Evolutionary conservation across 2,888 invertebrate species (phyloP).

Genomic region (Epirrhoe alternata): DNA sequence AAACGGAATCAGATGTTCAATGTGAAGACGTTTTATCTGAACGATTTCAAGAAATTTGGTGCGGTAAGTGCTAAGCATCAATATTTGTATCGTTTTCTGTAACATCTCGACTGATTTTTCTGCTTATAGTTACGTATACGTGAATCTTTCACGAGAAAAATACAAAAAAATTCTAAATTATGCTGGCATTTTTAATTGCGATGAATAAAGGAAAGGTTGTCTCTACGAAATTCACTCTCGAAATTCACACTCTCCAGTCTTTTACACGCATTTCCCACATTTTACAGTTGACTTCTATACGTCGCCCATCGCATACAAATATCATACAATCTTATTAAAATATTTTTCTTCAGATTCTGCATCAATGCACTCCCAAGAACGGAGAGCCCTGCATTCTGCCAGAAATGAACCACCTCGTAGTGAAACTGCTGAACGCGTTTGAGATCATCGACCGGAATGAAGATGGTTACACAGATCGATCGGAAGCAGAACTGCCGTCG

Average conservation of each 20-base stretch:
- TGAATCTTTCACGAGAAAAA: too few species aligned
- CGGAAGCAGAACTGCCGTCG: constrained; percentile 79
- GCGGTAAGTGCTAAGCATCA: constrained; percentile 68
- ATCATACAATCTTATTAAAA: not conserved
- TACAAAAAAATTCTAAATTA: too few species aligned
- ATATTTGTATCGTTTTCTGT: not conserved
- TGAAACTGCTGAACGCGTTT: constrained; percentile 87
- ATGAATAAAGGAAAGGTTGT: too few species aligned
- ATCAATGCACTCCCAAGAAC: constrained; percentile 63
- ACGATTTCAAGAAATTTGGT: constrained; percentile 78
- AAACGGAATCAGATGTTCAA: constrained; percentile 77
- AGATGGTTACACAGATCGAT: constrained; percentile 57
- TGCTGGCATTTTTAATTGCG: too few species aligned
- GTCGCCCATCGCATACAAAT: too few species aligned
- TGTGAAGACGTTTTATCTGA: constrained; percentile 87
- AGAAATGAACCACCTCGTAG: constrained; percentile 86
- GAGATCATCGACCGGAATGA: constrained; percentile 86
- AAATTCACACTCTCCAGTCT: too few species aligned
- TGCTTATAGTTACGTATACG: too few species aligned
- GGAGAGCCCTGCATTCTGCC: constrained; percentile 84
- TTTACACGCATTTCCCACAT: too few species aligned
- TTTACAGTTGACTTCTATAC: too few species aligned
- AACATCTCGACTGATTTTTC: too few species aligned
- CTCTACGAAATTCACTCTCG: too few species aligned
- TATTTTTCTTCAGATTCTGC: constrained; percentile 62